These are phyloP conservation scores for Sarcophaga variegata DNA, from an alignment of 2,888 invertebrate genomes.

Conservation along the genomic window DNA sequence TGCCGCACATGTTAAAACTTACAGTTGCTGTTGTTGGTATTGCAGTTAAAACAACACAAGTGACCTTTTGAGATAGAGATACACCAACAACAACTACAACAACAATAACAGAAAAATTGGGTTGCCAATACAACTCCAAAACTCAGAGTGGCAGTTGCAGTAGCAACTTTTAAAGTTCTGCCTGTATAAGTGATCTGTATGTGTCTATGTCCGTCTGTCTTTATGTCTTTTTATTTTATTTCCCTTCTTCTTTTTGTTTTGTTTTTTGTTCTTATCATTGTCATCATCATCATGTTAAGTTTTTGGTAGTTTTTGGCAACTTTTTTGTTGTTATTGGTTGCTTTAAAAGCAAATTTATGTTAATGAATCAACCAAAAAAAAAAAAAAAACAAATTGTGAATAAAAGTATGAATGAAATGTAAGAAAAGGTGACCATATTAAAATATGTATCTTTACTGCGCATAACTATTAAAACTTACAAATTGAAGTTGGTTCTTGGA, in stretches of 20 bases:
- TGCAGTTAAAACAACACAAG: constrained; percentile 43
- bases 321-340: constrained; percentile 3
- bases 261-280: constrained; percentile 53
- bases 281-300: constrained; percentile 55
- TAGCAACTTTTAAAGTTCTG: constrained; percentile 46
- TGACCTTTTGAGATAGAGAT: constrained; percentile 65
- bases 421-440: constrained; percentile 36
- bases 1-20: constrained; percentile 71
- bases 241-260: not conserved
- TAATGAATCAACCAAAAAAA: constrained; percentile 62
- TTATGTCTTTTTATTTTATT: not conserved
- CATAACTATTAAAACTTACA: too few relatives aligned
- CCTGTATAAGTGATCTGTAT: constrained; percentile 60
- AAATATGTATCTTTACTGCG: too few relatives aligned
- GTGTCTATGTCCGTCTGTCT: not conserved
- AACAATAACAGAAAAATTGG: constrained; percentile 14
- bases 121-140: constrained; percentile 42
- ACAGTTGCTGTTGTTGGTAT: constrained; percentile 74
- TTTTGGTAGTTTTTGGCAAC: constrained; percentile 41
- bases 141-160: not conserved
- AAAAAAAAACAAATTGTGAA: constrained; percentile 10
- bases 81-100: constrained; percentile 33
- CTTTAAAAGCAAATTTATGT: constrained; percentile 69
- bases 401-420: constrained; percentile 58
- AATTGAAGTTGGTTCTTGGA: too few relatives aligned